Conservation (phyloP, 1,140 invertebrate species). For the Kradibia gibbosae region DNA sequence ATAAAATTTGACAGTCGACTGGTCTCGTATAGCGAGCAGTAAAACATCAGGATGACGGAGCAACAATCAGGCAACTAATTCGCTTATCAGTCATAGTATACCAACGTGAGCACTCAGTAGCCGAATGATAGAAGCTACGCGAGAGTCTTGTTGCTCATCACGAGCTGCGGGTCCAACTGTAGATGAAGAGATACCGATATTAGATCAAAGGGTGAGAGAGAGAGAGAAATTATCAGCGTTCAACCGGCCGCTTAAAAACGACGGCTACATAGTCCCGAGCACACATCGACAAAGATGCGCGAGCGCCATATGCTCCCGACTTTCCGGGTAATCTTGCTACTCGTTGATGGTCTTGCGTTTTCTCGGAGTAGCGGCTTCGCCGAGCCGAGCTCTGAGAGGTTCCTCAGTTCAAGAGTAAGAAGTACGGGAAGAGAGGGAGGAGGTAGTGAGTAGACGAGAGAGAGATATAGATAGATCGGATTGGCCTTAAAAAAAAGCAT, state of each 20-base stretch:
- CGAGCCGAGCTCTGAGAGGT: no score
- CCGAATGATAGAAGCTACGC: background rate
- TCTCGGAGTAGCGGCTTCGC: no score
- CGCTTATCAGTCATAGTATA: background rate
- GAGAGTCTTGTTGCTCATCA: background rate
- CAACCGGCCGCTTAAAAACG: constrained; percentile 2
- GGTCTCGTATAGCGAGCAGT: no score
- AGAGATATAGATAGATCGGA: no score
- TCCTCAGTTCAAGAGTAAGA: no score
- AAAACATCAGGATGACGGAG: no score
- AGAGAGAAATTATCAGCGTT: background rate
- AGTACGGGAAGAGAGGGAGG: no score
- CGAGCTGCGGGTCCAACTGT: background rate
- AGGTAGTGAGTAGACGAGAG: no score
- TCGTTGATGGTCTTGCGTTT: no score
- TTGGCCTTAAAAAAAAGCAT: no score
- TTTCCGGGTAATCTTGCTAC: background rate
- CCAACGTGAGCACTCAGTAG: background rate
- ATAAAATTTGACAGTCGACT: no score
- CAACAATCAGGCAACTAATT: background rate
- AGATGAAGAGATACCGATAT: constrained; percentile 21
- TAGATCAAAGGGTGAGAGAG: no score
- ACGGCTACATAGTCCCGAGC: background rate
- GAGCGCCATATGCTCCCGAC: background rate
- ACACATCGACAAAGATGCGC: background rate